Conservation (phyloP, 1,140 invertebrate genomes). For the Mesaphorura yosii region DNA sequence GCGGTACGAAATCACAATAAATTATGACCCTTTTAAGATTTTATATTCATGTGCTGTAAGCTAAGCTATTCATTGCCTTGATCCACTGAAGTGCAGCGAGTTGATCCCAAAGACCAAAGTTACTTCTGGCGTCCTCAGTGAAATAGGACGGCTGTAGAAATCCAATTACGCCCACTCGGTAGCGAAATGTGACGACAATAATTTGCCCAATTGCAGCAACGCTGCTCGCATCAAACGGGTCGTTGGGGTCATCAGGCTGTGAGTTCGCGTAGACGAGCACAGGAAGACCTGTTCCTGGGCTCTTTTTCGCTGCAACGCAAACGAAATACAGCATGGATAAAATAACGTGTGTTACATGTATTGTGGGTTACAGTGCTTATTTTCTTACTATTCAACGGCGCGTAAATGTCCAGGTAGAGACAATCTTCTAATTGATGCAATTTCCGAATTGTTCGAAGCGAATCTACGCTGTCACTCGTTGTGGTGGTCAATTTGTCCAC, state of each 20-base stretch:
- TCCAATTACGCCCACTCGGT: conserved; percentile 26
- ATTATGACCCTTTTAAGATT: no score
- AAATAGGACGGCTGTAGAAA: conserved; percentile 24
- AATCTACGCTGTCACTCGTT: neutral
- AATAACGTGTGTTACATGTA: neutral
- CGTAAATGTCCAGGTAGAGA: conserved; percentile 25
- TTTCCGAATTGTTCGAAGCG: conserved; percentile 16
- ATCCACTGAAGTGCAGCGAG: conserved; percentile 29
- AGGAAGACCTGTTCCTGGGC: conserved; percentile 16
- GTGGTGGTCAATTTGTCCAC: neutral
- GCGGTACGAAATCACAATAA: conserved; percentile 7
- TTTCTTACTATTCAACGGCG: conserved; percentile 20
- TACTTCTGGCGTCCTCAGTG: conserved; percentile 22
- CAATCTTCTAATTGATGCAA: conserved; percentile 29
- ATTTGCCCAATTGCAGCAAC: conserved; percentile 30
- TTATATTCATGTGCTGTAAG: neutral
- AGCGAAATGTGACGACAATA: conserved; percentile 26
- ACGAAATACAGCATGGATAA: neutral
- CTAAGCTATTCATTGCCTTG: conserved; percentile 12
- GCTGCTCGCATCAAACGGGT: conserved; percentile 26
- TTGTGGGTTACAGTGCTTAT: no score
- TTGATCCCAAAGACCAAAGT: conserved; percentile 30
- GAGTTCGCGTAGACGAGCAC: conserved; percentile 28
- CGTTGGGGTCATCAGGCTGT: conserved; percentile 20
- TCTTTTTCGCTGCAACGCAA: conserved; percentile 18